phyloP scores from a whole-genome alignment of 2,113 vertebrate species.

The Erythrocercus mccallii region DNA sequence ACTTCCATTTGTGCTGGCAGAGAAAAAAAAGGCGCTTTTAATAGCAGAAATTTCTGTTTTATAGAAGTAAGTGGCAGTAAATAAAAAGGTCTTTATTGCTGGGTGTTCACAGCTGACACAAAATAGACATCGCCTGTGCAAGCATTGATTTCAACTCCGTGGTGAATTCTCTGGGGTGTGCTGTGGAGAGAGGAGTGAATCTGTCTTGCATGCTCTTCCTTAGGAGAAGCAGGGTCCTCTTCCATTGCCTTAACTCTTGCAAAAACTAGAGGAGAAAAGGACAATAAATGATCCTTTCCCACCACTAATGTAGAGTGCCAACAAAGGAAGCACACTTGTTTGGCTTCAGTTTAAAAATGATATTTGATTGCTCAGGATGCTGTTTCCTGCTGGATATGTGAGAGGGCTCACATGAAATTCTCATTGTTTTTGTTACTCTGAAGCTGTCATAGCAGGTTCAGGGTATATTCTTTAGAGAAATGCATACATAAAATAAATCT shows the following conservation, averaged over 20 bases:
- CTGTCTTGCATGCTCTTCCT: not conserved
- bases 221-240: not conserved
- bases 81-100: slow-evolving; percentile 8
- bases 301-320: not conserved
- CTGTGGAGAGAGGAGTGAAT: not conserved
- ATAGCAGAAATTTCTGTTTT: not conserved
- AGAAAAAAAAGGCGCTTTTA: not conserved
- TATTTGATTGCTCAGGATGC: not conserved
- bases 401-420: not conserved
- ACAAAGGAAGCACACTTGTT: not conserved
- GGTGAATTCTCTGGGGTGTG: not conserved
- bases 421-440: not conserved
- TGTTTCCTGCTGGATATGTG: not conserved
- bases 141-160: not conserved
- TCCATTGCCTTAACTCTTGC: not conserved
- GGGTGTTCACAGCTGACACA: not conserved
- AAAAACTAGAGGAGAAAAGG: not conserved
- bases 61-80: not conserved
- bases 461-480: not conserved
- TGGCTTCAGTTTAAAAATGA: not conserved
- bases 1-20: not conserved
- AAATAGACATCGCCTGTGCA: not conserved
- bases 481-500: not conserved
- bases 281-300: not conserved
- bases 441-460: not conserved